Conservation (phyloP, 2,113 vertebrate genomes). For the Cathartes aura region DNA sequence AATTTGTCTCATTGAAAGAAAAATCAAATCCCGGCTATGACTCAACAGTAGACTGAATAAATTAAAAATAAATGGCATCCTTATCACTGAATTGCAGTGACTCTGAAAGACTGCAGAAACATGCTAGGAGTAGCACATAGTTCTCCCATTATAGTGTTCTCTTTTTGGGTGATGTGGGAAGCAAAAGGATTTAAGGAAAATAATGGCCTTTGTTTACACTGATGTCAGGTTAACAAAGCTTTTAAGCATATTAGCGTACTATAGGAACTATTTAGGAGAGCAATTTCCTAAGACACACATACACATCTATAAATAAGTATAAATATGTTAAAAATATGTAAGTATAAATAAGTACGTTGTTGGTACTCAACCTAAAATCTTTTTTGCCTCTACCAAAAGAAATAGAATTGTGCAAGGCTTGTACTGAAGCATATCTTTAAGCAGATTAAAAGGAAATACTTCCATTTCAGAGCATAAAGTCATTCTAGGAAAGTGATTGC, state of each 20-base stretch:
- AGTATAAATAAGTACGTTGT: background rate
- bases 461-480: background rate
- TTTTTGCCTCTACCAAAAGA: background rate
- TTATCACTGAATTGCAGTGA: constrained; percentile 2
- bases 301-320: background rate
- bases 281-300: background rate
- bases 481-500: background rate
- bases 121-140: background rate
- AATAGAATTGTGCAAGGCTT: background rate
- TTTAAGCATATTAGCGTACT: background rate
- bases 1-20: background rate
- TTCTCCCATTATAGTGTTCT: background rate
- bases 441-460: background rate
- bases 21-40: background rate
- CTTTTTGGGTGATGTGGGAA: background rate
- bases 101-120: background rate
- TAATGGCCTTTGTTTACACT: background rate
- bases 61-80: constrained; percentile 17
- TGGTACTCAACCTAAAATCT: background rate
- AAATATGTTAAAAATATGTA: background rate
- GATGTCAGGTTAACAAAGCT: background rate
- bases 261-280: background rate
- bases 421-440: background rate
- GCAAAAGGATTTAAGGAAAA: background rate
- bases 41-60: constrained; percentile 11